Base-by-base conservation (phyloP, 2,888 invertebrate species). In the Tetranychus truncatus region DNA sequence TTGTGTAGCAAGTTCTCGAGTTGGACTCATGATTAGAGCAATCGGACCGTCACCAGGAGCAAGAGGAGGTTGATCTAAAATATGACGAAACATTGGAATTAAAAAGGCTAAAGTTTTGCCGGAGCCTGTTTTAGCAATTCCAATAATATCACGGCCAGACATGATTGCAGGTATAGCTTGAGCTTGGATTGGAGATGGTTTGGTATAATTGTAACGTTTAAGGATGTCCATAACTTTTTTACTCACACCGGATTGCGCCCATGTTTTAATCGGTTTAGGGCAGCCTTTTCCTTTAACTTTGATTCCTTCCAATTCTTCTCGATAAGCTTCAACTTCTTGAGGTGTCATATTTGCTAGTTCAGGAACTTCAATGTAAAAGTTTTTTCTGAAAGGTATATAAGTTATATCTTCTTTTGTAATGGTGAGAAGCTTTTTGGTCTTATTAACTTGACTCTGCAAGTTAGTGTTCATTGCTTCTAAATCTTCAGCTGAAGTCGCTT, bases 101-200 rank as follows among this genome's bases (percentile, higher is more conserved):
- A 99, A 88, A 83, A 99, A 99, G 0, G 97, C 99, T 74, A 99
- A 84, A 1, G 99, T 99, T 85, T 99, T 99, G 55, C 99, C 99
- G 81, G 95, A 95, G 1, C 80, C 80, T 0, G 99, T 99, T 85
- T 99, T 99, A 1, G 99, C 99, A 82, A 99, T 99, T 75, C 97
- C 97, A 81, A 99, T 99, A 77, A 99, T 85, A 84, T 99, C 96
- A 76, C 96, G 88, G n/a, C 86, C 86, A 74, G 91, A 92, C 96
- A 99, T 96, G 77, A 99, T 92, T 44, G 84, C 82, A 21, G 86
- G 86, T 81, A 99, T 92, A 3, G 96, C 97, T 84, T 99, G 99
- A 75, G 92, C 89, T 84, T 99, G 99, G 81, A 99, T 99, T 0
- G 99, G 97, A 1, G 99, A 99, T 0, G 99, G 99, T 83, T 95